These are phyloP conservation scores for Thyatira batis DNA, from an alignment of 2,888 invertebrate genomes.

Conservation along the genomic window DNA sequence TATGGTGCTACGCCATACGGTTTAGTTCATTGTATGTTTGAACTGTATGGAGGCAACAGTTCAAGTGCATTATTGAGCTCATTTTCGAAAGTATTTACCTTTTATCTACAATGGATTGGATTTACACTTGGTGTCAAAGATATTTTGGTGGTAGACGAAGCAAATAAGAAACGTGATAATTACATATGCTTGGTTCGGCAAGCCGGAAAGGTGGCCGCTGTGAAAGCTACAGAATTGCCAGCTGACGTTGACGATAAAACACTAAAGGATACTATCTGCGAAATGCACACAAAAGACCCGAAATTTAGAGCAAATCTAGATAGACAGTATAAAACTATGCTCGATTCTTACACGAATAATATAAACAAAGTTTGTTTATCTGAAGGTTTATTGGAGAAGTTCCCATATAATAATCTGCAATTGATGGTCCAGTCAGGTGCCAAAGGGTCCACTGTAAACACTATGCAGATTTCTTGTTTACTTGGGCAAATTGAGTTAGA, in stretches of 20 bases:
- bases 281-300: conserved; percentile 86
- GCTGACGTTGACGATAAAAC: conserved; percentile 80
- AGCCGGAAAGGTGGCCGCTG: conserved; percentile 84
- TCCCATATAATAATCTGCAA: conserved; percentile 98
- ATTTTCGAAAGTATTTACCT: conserved; percentile 95
- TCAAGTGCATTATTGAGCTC: conserved; percentile 93
- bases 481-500: conserved; percentile 99
- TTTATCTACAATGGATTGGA: conserved; percentile 93
- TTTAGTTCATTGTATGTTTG: conserved; percentile 96
- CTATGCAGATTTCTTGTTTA: conserved; percentile 98
- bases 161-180: conserved; percentile 87
- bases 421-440: conserved; percentile 99
- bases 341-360: conserved; percentile 93
- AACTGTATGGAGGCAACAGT: conserved; percentile 94
- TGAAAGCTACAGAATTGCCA: conserved; percentile 87
- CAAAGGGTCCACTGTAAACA: conserved; percentile 98
- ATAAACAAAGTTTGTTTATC: conserved; percentile 94
- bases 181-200: conserved; percentile 85
- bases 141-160: conserved; percentile 90
- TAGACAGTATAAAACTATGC: conserved; percentile 89
- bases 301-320: conserved; percentile 91
- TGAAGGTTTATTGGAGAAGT: conserved; percentile 91
- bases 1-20: conserved; percentile 98
- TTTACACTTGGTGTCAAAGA: conserved; percentile 98
- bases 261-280: conserved; percentile 86